Base-by-base conservation (phyloP, 2,888 invertebrate genomes). In the Dichetophora obliterata region DNA sequence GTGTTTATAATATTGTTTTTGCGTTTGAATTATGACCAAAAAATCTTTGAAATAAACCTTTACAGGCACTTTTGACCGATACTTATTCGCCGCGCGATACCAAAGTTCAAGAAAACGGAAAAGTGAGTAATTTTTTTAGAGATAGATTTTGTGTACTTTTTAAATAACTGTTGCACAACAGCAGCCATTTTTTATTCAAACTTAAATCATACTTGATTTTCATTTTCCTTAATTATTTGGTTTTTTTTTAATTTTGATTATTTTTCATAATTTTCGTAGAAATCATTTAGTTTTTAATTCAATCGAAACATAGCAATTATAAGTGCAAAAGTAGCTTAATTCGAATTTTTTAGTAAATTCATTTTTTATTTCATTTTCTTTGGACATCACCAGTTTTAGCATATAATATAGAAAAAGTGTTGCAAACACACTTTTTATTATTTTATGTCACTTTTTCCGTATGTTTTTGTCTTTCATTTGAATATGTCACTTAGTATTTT, bases 91-190 rank as follows among this genome's bases (percentile, higher is more conserved):
- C 90, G 81, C 89, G 91, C 83, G 91, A 91, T 80, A 91, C 91
- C 80, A 90, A 94, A 86, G 95, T 96, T 81, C 95, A 95, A 91
- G 95, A 95, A 90, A 96, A 96, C 89, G 96, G 96, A 78, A 95
- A 95, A 92, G 94, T 96, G 86, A 90, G 91, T 89, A 88, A 82
- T 80, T 81, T 83, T n/a, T 82, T 79, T 79, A 78, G 37, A n/a
- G 31, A 24, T n/a, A 24, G 43, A 27, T 54, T 14, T 24, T 34
- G 37, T 24, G 19, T 16, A 14, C 54, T 54, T 37, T 50, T 50
- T 22, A 22, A 22, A 14, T 48, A 22, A n/a, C 24, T 61, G 50
- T 24, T 24, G 3, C 19, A 57, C n/a, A 69, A 52, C n/a, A 65
- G 9, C 37, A 65, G 27, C 11, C 11, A 43, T 43, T 43, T 43